phyloP scores from a whole-genome alignment of 2,797 vertebrate species.

The Meda fulgida region DNA sequence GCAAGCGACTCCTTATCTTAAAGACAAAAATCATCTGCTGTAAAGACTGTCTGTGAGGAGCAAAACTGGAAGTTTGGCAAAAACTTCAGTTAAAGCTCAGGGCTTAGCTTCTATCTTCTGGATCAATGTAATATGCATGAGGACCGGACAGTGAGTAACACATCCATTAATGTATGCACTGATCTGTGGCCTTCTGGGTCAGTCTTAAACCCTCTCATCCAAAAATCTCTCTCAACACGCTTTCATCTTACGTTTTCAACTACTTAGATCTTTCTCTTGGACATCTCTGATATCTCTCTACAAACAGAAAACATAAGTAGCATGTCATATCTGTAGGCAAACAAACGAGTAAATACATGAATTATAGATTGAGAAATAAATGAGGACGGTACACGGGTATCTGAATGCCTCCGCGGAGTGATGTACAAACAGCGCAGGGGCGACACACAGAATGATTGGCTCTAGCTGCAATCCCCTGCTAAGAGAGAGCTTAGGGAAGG shows the following conservation, averaged over 20 bases:
- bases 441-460: slow-evolving; percentile 44
- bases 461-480: slow-evolving; percentile 41
- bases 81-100: slow-evolving; percentile 14
- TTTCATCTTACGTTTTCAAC: slow-evolving; percentile 56
- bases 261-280: slow-evolving; percentile 51
- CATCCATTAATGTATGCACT: slow-evolving; percentile 31
- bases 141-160: slow-evolving; percentile 65
- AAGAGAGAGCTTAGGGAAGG: slow-evolving; percentile 35
- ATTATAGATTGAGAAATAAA: slow-evolving; percentile 57
- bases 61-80: slow-evolving; percentile 26
- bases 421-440: slow-evolving; percentile 49
- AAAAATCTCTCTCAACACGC: slow-evolving; percentile 42
- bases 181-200: slow-evolving; percentile 54
- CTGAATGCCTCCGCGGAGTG: slow-evolving; percentile 48
- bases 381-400: slow-evolving; percentile 43
- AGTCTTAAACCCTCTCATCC: slow-evolving; percentile 50
- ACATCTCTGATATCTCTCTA: slow-evolving; percentile 61
- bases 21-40: neutral
- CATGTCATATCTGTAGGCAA: slow-evolving; percentile 57
- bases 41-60: neutral
- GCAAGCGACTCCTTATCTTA: neutral
- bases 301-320: slow-evolving; percentile 65
- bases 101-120: slow-evolving; percentile 50
- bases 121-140: slow-evolving; percentile 67
- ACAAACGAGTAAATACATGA: slow-evolving; percentile 61